phyloP scores from a whole-genome alignment of 1,140 invertebrate species.

The Portunus trituberculatus region DNA sequence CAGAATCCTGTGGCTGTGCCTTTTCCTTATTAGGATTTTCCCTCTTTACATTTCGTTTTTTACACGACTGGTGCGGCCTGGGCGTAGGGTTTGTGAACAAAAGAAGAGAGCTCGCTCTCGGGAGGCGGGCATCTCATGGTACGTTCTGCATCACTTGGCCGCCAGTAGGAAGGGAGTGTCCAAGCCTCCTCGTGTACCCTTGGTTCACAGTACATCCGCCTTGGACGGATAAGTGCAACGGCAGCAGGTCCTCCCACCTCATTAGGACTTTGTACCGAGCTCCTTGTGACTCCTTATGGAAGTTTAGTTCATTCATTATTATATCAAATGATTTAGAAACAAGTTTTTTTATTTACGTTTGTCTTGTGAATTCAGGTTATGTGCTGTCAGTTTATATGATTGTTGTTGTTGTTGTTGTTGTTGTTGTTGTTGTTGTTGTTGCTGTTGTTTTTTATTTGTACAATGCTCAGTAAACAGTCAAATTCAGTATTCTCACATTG shows the following conservation, averaged over 20 bases:
- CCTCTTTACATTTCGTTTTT: not conserved
- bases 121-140: not conserved
- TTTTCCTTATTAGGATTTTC: not conserved
- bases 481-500: not conserved
- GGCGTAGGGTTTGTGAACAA: not conserved
- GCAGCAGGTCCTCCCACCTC: not conserved
- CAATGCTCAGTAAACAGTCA: not conserved
- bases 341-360: no score
- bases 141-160: slow-evolving; percentile 10
- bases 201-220: not conserved
- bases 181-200: not conserved
- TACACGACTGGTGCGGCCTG: not conserved
- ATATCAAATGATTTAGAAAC: no score
- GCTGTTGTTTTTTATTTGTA: no score
- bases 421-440: no score
- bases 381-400: no score
- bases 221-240: not conserved
- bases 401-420: no score
- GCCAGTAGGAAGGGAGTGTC: not conserved
- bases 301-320: no score
- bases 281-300: no score
- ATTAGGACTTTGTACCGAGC: no score
- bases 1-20: not conserved
- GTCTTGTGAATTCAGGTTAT: no score
- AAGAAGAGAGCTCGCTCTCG: not conserved